Evolutionary conservation across 2,113 vertebrate genomes (phyloP).

Genomic region (Colossoma macropomum): DNA sequence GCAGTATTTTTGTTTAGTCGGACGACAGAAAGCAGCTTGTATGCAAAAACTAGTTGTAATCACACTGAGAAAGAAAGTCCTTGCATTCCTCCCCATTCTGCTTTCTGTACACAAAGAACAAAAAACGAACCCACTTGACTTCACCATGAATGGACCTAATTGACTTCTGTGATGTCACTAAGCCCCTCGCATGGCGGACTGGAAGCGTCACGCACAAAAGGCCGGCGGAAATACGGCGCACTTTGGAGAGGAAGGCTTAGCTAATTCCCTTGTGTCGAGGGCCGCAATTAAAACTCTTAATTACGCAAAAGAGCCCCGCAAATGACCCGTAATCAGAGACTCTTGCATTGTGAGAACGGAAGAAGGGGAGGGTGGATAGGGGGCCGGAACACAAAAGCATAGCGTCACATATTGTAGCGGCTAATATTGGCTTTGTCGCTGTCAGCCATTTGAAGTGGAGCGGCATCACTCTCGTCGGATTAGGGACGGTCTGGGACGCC

Average conservation of each 20-base stretch:
- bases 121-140: slow-evolving; percentile 57
- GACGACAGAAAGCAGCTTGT: neutral
- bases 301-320: slow-evolving; percentile 67
- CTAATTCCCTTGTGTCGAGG: slow-evolving; percentile 73
- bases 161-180: slow-evolving; percentile 75
- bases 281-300: slow-evolving; percentile 78
- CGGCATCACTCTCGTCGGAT: slow-evolving; percentile 48
- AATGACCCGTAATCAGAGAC: slow-evolving; percentile 74
- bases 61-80: slow-evolving; percentile 44
- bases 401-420: neutral
- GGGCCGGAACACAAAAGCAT: slow-evolving; percentile 49
- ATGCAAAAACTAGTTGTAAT: neutral
- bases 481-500: slow-evolving; percentile 45
- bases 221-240: slow-evolving; percentile 61
- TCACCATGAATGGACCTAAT: slow-evolving; percentile 69
- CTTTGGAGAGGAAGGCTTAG: slow-evolving; percentile 65
- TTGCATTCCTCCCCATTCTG: slow-evolving; percentile 44
- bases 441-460: slow-evolving; percentile 54
- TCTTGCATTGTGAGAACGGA: slow-evolving; percentile 55
- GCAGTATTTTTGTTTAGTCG: neutral
- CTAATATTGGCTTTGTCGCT: slow-evolving; percentile 49
- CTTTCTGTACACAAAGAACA: slow-evolving; percentile 64
- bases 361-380: slow-evolving; percentile 39
- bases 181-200: slow-evolving; percentile 56
- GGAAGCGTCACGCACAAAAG: slow-evolving; percentile 54